phyloP scores from a whole-genome alignment of 2,113 vertebrate genomes.

The Cynopterus brachyotis region DNA sequence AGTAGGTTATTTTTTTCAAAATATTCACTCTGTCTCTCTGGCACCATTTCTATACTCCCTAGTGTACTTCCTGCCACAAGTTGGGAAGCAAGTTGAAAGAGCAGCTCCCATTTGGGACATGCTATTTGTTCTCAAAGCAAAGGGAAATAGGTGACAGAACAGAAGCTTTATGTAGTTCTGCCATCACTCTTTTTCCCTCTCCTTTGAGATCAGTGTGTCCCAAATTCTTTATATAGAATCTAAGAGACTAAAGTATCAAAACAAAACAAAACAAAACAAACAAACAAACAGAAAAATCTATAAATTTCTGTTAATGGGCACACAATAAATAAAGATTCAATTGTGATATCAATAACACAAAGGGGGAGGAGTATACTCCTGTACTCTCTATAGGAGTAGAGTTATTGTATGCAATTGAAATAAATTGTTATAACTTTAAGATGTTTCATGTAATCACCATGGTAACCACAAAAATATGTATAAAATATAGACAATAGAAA shows the following conservation, averaged over 20 bases:
- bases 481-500: no score
- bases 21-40: not conserved
- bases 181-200: not conserved
- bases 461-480: no score
- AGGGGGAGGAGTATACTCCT: not conserved
- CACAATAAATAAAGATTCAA: not conserved
- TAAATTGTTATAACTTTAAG: no score
- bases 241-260: not conserved
- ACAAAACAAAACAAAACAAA: no score
- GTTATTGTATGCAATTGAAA: no score
- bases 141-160: not conserved
- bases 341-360: not conserved
- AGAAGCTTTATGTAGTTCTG: not conserved
- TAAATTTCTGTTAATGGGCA: not conserved
- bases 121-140: not conserved
- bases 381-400: no score
- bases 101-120: not conserved
- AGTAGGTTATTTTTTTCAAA: not conserved
- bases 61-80: not conserved
- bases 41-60: not conserved
- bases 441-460: no score
- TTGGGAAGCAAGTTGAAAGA: not conserved
- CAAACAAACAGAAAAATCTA: not conserved
- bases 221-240: not conserved
- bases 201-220: not conserved